Conservation (phyloP, 2,113 vertebrate species). For the Myocastor coypus region DNA sequence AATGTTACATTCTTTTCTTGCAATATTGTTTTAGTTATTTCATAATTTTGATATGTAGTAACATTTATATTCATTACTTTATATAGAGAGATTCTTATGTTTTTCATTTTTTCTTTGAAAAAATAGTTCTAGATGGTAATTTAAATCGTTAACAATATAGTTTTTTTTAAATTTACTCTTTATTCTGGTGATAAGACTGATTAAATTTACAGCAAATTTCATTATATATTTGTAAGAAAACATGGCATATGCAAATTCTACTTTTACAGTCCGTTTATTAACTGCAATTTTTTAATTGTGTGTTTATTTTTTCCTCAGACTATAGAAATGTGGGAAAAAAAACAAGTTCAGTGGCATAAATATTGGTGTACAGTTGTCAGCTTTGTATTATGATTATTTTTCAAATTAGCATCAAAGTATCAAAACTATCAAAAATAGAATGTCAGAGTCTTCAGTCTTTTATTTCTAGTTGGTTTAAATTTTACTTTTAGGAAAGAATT, state of each 20-base stretch:
- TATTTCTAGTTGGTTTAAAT: neutral
- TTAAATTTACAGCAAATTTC: neutral
- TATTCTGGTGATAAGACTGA: neutral
- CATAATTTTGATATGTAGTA: neutral
- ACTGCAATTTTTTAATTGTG: neutral
- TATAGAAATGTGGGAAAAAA: neutral
- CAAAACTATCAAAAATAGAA: neutral
- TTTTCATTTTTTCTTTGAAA: conserved; percentile 10
- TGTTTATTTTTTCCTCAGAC: neutral
- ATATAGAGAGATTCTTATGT: neutral
- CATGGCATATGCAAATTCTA: neutral
- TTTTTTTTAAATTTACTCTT: neutral
- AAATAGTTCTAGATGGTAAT: neutral
- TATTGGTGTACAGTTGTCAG: neutral
- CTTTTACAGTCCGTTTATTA: neutral
- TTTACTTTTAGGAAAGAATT: neutral
- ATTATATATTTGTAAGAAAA: neutral
- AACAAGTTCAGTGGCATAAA: neutral
- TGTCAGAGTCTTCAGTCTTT: neutral
- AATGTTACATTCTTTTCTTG: neutral
- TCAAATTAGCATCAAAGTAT: neutral
- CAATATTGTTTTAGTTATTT: neutral
- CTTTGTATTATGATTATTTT: neutral
- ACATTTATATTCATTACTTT: neutral
- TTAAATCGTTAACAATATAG: neutral